A percentile compares a stretch with the other conserved stretches of the same genome.
Conservation (phyloP, 2,797 vertebrate species). For the Vespertilio murinus region DNA sequence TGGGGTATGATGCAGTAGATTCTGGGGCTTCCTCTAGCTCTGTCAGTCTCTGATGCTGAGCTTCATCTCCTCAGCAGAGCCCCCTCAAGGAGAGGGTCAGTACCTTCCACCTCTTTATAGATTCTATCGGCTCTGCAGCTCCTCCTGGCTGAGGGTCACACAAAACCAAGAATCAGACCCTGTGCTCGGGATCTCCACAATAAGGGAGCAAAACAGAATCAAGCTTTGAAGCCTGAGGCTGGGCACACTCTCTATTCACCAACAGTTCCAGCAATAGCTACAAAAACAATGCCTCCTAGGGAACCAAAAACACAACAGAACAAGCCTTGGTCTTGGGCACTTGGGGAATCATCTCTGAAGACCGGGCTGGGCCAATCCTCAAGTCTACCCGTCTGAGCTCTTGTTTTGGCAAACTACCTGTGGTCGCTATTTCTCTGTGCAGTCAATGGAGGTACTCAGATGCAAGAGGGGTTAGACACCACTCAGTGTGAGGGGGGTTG, state of each 20-base stretch:
- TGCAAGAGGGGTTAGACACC: not conserved
- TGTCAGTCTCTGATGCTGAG: not conserved
- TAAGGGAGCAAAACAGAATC: not conserved
- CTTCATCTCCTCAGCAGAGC: not conserved
- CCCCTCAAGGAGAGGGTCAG: not conserved
- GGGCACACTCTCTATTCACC: not conserved
- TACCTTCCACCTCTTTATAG: not conserved
- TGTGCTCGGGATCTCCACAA: not conserved
- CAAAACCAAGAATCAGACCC: not conserved
- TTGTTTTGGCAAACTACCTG: not conserved
- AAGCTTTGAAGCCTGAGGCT: not conserved
- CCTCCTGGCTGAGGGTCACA: not conserved
- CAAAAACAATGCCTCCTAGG: conserved; percentile 42
- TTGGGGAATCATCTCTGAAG: not conserved
- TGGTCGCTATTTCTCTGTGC: not conserved
- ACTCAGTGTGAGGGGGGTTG: not conserved
- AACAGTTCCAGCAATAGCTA: not conserved
- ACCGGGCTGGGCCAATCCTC: not conserved
- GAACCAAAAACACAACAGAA: not conserved
- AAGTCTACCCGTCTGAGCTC: not conserved
- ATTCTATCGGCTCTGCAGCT: not conserved
- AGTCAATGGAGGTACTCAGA: not conserved
- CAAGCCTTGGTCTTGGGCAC: not conserved
- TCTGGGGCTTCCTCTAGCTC: not conserved
- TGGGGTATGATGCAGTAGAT: not conserved